Base-by-base conservation (phyloP, 2,797 vertebrate genomes). In the Xenopus petersii region DNA sequence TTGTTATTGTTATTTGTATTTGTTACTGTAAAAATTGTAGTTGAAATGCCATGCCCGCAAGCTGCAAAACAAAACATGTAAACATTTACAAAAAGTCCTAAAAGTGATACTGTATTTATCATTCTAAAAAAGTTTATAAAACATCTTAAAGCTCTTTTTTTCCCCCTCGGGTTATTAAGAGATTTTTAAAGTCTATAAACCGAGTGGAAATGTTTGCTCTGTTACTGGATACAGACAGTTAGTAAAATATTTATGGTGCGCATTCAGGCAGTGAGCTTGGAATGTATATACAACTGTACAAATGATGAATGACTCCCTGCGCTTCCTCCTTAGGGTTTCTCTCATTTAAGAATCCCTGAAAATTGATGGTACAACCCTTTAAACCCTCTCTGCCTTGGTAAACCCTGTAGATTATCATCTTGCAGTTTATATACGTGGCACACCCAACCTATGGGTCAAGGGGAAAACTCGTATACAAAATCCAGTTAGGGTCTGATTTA, bases 241-340 rank as follows among this genome's bases (percentile, higher is more conserved):
- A 69, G 63, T 73, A 60, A 78, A 69, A 78, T 69, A 78, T 73
- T 78, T 69, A 78, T 63, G 61, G 30, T 26, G n/a, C 17, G 13
- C 33, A 47, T 47, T 49, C 49, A 49, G 42, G 54, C 36, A 58
- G 36, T 26, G 30, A 73, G 42, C 58, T 65, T 7, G 61, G 71
- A 78, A 78, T 77, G 70, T 77, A 77, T 42, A 42, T 69, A 78
- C 75, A 73, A 12, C 12, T 59, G 26, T 55, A 64, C 3, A 62
- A 59, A 62, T 68, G 70, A 77, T 73, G 47, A 24, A 77, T 12
- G 49, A 48, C 69, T 62, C 26, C 36, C 36, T 7, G n/a, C 49
- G 1, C 16, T 67, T 63, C 59, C 58, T 67, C 5, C 16, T 49
- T 42, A 13, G 54, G 51, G 30, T 78, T 26, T 56, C 12, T 26